These are phyloP conservation scores for Riptortus pedestris DNA, from an alignment of 1,140 invertebrate species.

Conservation along the genomic window DNA sequence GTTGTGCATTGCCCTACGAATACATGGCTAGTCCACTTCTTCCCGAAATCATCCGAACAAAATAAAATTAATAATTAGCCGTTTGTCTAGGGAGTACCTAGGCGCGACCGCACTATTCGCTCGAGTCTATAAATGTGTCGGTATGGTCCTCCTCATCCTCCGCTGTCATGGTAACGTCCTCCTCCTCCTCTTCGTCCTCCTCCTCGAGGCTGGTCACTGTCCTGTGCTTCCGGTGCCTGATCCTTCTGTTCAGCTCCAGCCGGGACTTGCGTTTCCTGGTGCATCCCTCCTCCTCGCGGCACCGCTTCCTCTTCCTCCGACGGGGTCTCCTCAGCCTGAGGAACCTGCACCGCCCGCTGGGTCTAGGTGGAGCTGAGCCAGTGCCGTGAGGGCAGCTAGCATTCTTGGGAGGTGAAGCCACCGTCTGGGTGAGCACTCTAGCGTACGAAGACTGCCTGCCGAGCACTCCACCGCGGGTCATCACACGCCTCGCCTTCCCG, in stretches of 20 bases:
- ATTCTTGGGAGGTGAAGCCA: slow-evolving; percentile 39
- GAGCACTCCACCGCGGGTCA: slow-evolving; percentile 33
- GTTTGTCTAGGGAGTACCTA: too few relatives aligned
- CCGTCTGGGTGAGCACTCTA: slow-evolving; percentile 52
- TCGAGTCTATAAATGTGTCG: slow-evolving; percentile 7
- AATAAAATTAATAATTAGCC: too few relatives aligned
- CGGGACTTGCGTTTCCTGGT: slow-evolving; percentile 15
- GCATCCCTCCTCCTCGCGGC: slow-evolving; percentile 23
- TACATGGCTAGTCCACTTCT: too few relatives aligned
- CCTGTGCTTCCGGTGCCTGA: slow-evolving; percentile 16
- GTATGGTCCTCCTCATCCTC: slow-evolving; percentile 15
- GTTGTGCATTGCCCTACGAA: too few relatives aligned
- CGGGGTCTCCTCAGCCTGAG: slow-evolving; percentile 12
- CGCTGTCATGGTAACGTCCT: slow-evolving; percentile 1
- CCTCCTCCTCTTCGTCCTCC: slow-evolving; percentile 24
- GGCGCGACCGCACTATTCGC: too few relatives aligned
- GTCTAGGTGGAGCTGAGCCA: slow-evolving; percentile 28
- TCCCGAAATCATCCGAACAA: too few relatives aligned
- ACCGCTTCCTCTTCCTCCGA: slow-evolving; percentile 23
- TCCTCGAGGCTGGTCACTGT: slow-evolving; percentile 15
- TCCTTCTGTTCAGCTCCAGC: slow-evolving; percentile 14
- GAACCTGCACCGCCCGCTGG: slow-evolving; percentile 10
- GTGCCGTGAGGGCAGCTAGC: slow-evolving; percentile 13
- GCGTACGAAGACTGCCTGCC: slow-evolving; percentile 61
- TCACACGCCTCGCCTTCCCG: slow-evolving; percentile 39